Base-by-base conservation (phyloP, 2,888 invertebrate genomes). In the Scaptodrosophila latifasciaeformis region DNA sequence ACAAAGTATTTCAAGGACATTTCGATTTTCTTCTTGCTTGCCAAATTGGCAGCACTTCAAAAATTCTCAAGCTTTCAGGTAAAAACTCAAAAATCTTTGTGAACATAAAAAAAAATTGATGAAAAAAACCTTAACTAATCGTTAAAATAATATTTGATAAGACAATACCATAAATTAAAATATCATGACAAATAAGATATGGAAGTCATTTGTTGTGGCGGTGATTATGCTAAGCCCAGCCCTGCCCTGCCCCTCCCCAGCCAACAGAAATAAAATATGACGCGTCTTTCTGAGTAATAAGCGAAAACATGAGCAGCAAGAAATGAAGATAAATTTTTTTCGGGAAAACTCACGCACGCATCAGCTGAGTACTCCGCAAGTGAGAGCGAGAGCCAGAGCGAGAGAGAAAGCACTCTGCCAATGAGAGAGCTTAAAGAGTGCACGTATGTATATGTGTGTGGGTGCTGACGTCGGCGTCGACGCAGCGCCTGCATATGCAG, bases 1-100 rank as follows among this genome's bases (percentile, higher is more conserved):
- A 49, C 39, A 76, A 77, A 76, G 59, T 72, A 70, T 77, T 72
- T 76, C 74, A 74, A 74, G 74, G 74, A 74, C 76, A 67, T 58
- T 67, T 46, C 29, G 7, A 35, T 47, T 34, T 21, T 13, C 1
- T 15, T 44, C 54, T 17, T 5, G 46, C 34, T 43, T 50, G 62
- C 54, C 54, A 10, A 70, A 44, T 79, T 75, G 74, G 74, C 74
- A 79, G 4, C 29, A 21, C 29, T 51, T 79, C 80, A 76, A 75
- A 19, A 61, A 55, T 46, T 7, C 24, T 7, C 24, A 24, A 5
- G 24, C 24, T 7, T n/a, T 5, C 24, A 24, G 24, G 24, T 31
- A 45, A 39, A 9, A 21, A 10, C 13, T 17, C 15, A 45, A 27
- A 31, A 45, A 30, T 44, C 6, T 37, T 53, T 46, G 44, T 47